Base-by-base conservation (phyloP, 1,140 invertebrate species). In the Tetragnatha versicolor region DNA sequence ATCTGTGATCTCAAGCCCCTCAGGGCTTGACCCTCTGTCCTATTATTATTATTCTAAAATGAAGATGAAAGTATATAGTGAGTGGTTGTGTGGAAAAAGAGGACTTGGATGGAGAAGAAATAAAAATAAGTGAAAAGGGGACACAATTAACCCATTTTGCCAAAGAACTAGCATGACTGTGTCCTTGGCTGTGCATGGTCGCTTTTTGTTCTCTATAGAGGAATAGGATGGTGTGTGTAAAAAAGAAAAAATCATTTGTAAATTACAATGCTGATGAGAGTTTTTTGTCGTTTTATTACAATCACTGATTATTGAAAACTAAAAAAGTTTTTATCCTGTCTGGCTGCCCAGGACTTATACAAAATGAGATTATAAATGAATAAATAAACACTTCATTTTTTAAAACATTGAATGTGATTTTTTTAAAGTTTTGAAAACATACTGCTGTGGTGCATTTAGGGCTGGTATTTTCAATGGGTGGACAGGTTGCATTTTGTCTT, bases 1-100 rank as follows among this genome's bases (percentile, higher is more conserved):
- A 70, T 70, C 68, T 70, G 68, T 70, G 68, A 70, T 70, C 68
- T 70, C 68, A 55, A 55, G 51, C 68, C 55, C 51, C 65, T 55
- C 42, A 68, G 51, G 51, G 65, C 65, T 68, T 68, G 65, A 68
- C 65, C 47, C 51, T 68, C 65, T 68, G 65, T 68, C 65, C 65
- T 68, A 68, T 27, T 65, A 65, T n/a, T n/a, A n/a, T n/a, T n/a
- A n/a, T n/a, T n/a, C n/a, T n/a, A n/a, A n/a, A n/a, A n/a, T n/a
- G n/a, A n/a, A n/a, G n/a, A n/a, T n/a, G 42, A 61, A 63, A 65
- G 22, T 65, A 42, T 65, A 42, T 65, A 65, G 61, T 65, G n/a
- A n/a, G n/a, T n/a, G n/a, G n/a, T n/a, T n/a, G n/a, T n/a, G n/a
- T n/a, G n/a, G n/a, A n/a, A n/a, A n/a, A n/a, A n/a, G n/a, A n/a